Base-by-base conservation (phyloP, 92 coral and sea anemone genomes). In the Bergia puertoricense region DNA sequence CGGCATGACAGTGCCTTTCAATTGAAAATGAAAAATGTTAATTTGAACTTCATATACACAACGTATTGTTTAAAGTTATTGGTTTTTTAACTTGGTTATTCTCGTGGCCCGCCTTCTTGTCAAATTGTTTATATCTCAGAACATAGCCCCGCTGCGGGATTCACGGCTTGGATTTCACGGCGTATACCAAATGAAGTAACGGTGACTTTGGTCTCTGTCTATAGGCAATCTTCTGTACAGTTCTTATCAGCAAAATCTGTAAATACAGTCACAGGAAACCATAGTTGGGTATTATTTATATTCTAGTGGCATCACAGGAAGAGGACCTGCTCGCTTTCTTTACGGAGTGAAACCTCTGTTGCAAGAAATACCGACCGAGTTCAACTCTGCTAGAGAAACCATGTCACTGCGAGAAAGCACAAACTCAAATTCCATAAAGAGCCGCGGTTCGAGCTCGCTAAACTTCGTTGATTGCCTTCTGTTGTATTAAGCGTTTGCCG, bases 401-500 rank as follows among this genome's bases (percentile, higher is more conserved):
- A 66, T 22, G 59, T 71, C 67, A 84, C 45, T 71, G 68, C 74
- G 10, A 84, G 30, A 38, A 84, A 39, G 68, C 87, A 69, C 77
- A 69, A 38, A 84, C 41, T 46, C 65, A 71, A 46, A 72, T 18
- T 48, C 87, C 65, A 46, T 39, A 46, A 36, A 16, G 77, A 88
- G 23, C 67, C 62, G 40, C 46, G 45, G 78, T 42, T 85, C 69
- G 77, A 76, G 20, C 68, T 81, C n/a, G 92, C 81, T 86, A 84
- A 62, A 43, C 56, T 91, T 13, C 51, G 42, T 48, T 36, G 37
- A 15, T 77, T 85, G 44, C 74, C 57, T 48, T 68, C 73, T 6
- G 94, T 89, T 68, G 94, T 86, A 42, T 77, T 89, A 45, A 75
- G 66, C 59, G 75, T 86, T 74, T 80, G 30, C 30, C 30, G 85